Percentiles rank a stretch among this genome's conserved stretches.
Evolutionary conservation across 2,888 invertebrate genomes (phyloP).

Genomic region (Crioceris asparagi): DNA sequence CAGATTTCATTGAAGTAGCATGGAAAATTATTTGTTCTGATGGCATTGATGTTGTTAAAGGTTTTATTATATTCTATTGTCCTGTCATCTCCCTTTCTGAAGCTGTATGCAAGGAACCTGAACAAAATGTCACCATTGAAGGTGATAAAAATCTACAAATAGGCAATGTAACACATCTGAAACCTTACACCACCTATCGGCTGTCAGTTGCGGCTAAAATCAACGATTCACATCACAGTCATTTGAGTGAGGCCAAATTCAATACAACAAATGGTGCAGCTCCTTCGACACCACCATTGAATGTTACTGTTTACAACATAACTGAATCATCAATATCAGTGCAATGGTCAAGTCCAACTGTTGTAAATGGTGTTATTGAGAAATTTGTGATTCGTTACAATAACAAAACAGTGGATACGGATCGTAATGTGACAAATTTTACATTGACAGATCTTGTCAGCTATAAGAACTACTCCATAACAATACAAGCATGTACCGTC

Average conservation of each 20-base stretch:
- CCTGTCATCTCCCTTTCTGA: slow-evolving; percentile 43
- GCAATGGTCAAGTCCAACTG: slow-evolving; percentile 57
- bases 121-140: slow-evolving; percentile 36
- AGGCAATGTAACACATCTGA: slow-evolving; percentile 50
- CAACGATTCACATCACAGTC: slow-evolving; percentile 38
- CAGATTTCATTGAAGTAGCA: slow-evolving; percentile 49
- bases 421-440: slow-evolving; percentile 4
- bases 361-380: slow-evolving; percentile 62
- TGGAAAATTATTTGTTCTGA: slow-evolving; percentile 74
- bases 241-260: slow-evolving; percentile 48
- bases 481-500: slow-evolving; percentile 60
- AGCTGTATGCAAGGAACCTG: slow-evolving; percentile 43
- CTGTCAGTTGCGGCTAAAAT: slow-evolving; percentile 56
- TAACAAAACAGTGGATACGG: slow-evolving; percentile 4
- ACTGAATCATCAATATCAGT: slow-evolving; percentile 53
- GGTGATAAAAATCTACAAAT: slow-evolving; percentile 42
- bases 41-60: slow-evolving; percentile 57
- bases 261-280: slow-evolving; percentile 59
- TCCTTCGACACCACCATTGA: slow-evolving; percentile 48
- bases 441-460: slow-evolving; percentile 39
- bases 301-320: slow-evolving; percentile 47
- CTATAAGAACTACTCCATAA: slow-evolving; percentile 58
- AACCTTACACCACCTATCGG: slow-evolving; percentile 66
- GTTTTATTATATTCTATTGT: slow-evolving; percentile 69
- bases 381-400: slow-evolving; percentile 41